Conservation (phyloP, 2,888 invertebrate species). For the Lingula anatina region DNA sequence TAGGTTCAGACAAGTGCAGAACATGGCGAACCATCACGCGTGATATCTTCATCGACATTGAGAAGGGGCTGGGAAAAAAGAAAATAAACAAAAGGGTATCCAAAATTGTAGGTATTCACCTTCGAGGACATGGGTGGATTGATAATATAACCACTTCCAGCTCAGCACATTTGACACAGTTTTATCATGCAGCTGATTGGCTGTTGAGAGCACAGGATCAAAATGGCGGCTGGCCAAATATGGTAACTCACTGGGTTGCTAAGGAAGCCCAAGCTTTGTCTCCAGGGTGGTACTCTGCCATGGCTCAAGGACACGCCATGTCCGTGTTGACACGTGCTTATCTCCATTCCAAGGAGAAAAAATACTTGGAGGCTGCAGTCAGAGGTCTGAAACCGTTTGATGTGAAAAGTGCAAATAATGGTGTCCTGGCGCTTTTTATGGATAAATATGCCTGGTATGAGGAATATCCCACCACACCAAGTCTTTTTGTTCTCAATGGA, state of each 20-base stretch:
- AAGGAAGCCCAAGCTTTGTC: constrained; percentile 51
- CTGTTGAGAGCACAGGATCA: constrained; percentile 79
- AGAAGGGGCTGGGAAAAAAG: constrained; percentile 68
- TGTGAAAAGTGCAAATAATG: constrained; percentile 37
- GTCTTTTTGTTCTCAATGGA: constrained; percentile 89
- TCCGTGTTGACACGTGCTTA: constrained; percentile 91
- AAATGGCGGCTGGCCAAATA: constrained; percentile 90
- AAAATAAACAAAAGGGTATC: constrained; percentile 22
- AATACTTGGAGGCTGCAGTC: constrained; percentile 76
- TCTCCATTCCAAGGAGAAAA: constrained; percentile 62
- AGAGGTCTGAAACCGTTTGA: constrained; percentile 73
- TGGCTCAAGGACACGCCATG: constrained; percentile 94
- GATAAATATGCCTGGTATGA: constrained; percentile 90
- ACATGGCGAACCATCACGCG: constrained; percentile 76
- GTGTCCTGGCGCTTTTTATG: constrained; percentile 61
- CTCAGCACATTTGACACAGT: constrained; percentile 83
- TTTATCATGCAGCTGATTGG: constrained; percentile 91
- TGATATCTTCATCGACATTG: constrained; percentile 83
- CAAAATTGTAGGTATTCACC: constrained; percentile 32
- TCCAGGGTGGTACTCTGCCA: constrained; percentile 94
- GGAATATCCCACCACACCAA: constrained; percentile 94
- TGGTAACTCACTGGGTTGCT: constrained; percentile 66
- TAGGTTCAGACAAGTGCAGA: constrained; percentile 55
- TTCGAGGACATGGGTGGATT: constrained; percentile 44
- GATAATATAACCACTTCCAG: constrained; percentile 54